Base-by-base conservation (phyloP, 2,797 vertebrate species). In the Choloepus didactylus region DNA sequence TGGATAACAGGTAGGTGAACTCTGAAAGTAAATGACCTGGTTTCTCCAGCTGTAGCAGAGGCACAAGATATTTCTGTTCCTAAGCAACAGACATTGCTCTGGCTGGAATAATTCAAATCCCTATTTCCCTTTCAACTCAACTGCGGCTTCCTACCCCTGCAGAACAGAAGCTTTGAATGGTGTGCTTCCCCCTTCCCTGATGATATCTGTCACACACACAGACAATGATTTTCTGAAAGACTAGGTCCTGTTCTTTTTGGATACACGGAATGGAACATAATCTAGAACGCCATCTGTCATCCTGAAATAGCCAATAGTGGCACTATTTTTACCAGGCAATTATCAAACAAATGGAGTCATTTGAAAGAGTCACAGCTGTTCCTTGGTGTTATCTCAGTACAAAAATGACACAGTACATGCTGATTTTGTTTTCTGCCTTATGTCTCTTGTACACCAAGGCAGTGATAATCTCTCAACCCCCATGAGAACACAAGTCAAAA, bases 271-370 rank as follows among this genome's bases (percentile, higher is more conserved):
- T 98, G 93, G 94, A 97, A 98, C 98, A 97, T 10, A 88, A 98
- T 98, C 98, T 98, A 96, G 96, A 98, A 98, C 70, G 18, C 97
- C 98, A 98, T 98, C 98, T 98, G 98, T 97, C 96, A 96, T 97
- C 96, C 95, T 97, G 95, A 98, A 98, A 98, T 97, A 98, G 96
- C 91, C 92, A 87, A 81, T 62, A 64, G 96, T 95, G 95, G 95
- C 96, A 95, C 94, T 98, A 97, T 98, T 98, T 98, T 98, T 97
- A 97, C 60, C 91, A 95, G 89, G 96, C 93, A 98, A 98, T 98
- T 97, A 98, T 66, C 96, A 97, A 98, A 97, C 95, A 97, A 97
- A 97, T 51, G 49, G 87, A 97, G 79, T 96, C 96, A 89, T 94
- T 96, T 97, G 95, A 95, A 98, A 98, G 92, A 91, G 94, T 95